These are phyloP conservation scores for Catocala nupta DNA, from an alignment of 2,888 invertebrate species.

Conservation along the genomic window DNA sequence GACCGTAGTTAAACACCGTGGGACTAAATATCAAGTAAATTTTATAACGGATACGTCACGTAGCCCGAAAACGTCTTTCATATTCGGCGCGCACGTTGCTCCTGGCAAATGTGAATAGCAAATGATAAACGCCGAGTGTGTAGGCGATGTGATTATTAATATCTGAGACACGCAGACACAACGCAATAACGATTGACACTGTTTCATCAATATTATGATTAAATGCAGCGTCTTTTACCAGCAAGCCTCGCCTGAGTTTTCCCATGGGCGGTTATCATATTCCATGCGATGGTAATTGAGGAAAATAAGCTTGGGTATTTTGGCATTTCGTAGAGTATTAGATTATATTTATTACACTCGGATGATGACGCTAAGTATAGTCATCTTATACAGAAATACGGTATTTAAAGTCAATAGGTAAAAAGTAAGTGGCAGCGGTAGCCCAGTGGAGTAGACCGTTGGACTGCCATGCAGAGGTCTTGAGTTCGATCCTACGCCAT, in stretches of 20 bases:
- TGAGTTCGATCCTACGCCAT: too few relatives aligned
- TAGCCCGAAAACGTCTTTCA: constrained; percentile 23
- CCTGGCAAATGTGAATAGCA: constrained; percentile 46
- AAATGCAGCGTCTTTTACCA: constrained; percentile 13
- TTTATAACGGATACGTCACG: constrained; percentile 32
- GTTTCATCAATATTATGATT: constrained; percentile 44
- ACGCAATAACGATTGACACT: constrained; percentile 38
- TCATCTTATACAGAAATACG: too few relatives aligned
- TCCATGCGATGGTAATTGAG: constrained; percentile 3
- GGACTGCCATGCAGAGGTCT: too few relatives aligned
- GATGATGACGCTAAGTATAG: too few relatives aligned
- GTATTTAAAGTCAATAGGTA: too few relatives aligned
- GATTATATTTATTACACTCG: neutral
- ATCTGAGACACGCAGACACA: constrained; percentile 41
- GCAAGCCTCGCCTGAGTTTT: constrained; percentile 2
- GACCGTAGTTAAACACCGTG: too few relatives aligned
- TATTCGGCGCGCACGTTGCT: constrained; percentile 39
- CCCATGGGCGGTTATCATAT: constrained; percentile 5
- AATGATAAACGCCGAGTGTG: constrained; percentile 51
- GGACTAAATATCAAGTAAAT: too few relatives aligned
- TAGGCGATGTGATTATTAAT: constrained; percentile 55
- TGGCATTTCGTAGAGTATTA: neutral
- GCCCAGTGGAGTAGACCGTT: too few relatives aligned
- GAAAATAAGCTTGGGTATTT: constrained; percentile 4
- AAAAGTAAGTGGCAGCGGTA: too few relatives aligned